Percentiles rank a stretch among this genome's conserved stretches.
phyloP scores from a whole-genome alignment of 2,888 invertebrate species.

The Drosophila siamana region DNA sequence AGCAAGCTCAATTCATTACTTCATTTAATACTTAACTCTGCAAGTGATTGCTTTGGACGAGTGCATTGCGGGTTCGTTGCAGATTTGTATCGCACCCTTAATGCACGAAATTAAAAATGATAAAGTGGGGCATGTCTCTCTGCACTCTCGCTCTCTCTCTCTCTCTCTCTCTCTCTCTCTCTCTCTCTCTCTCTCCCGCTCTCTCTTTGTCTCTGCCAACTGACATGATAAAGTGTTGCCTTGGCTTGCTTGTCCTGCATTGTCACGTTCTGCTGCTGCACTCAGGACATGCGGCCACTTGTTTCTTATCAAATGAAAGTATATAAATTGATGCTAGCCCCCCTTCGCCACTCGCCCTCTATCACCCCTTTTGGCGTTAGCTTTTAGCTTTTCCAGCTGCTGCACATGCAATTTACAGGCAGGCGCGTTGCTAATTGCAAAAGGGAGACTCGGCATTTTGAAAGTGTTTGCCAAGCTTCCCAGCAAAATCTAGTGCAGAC shows the following conservation, averaged over 20 bases:
- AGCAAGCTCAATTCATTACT: not conserved
- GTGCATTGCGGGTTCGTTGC: too few relatives aligned
- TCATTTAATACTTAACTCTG: not conserved
- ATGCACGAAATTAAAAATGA: conserved; percentile 63
- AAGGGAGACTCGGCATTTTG: conserved; percentile 46
- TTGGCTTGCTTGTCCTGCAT: conserved; percentile 68
- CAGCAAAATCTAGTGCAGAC: conserved; percentile 26
- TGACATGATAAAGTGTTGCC: conserved; percentile 79
- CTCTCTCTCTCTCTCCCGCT: too few relatives aligned
- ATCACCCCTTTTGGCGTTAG: conserved; percentile 12
- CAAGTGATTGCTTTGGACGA: not conserved
- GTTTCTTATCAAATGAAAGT: conserved; percentile 74
- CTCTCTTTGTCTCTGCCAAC: conserved; percentile 69
- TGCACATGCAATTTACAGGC: conserved; percentile 62
- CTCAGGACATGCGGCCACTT: conserved; percentile 60
- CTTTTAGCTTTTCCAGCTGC: conserved; percentile 48
- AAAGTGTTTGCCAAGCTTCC: conserved; percentile 40
- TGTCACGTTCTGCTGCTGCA: conserved; percentile 70
- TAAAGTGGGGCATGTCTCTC: conserved; percentile 37
- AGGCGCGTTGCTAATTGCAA: conserved; percentile 69
- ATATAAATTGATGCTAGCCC: conserved; percentile 61
- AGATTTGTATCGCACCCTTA: conserved; percentile 10
- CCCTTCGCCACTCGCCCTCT: too few relatives aligned
- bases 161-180: too few relatives aligned
- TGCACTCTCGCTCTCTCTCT: too few relatives aligned